Percentiles rank a stretch among this genome's conserved stretches.
phyloP scores from a whole-genome alignment of 2,797 vertebrate genomes.

The Prunella strophiata region DNA sequence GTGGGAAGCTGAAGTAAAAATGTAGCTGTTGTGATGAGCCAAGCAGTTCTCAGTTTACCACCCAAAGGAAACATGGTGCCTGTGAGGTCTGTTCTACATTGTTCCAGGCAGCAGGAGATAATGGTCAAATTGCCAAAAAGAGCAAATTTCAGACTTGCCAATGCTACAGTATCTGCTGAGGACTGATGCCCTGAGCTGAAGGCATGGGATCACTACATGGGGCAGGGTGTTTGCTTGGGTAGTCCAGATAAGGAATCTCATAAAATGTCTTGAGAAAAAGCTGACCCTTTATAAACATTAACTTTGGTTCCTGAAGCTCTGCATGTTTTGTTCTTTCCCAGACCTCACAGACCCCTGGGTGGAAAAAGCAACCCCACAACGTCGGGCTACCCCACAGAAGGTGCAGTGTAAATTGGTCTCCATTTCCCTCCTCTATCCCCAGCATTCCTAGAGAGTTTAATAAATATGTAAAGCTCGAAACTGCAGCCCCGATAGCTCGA shows the following conservation, averaged over 20 bases:
- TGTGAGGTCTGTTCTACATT: background rate
- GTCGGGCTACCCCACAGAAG: background rate
- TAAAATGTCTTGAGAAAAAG: background rate
- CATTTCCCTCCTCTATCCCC: conserved; percentile 14
- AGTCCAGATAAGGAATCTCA: background rate
- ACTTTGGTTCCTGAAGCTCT: background rate
- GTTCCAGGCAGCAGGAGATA: background rate
- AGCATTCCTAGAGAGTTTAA: conserved; percentile 72
- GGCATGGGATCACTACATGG: background rate
- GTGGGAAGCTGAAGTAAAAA: background rate
- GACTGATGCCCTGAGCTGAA: background rate
- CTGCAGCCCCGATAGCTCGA: conserved; percentile 35
- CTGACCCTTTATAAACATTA: background rate
- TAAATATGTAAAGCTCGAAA: conserved; percentile 71
- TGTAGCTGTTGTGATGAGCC: background rate
- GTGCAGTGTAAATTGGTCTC: background rate
- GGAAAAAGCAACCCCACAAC: background rate
- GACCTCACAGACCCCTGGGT: background rate
- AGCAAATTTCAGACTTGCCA: background rate
- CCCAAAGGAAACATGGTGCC: background rate
- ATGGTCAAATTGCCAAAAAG: background rate
- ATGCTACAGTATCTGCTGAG: background rate
- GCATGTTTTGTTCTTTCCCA: background rate
- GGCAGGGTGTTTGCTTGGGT: background rate
- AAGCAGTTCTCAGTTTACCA: background rate